Conservation (phyloP, 2,888 invertebrate species). For the Geophilus truncorum region DNA sequence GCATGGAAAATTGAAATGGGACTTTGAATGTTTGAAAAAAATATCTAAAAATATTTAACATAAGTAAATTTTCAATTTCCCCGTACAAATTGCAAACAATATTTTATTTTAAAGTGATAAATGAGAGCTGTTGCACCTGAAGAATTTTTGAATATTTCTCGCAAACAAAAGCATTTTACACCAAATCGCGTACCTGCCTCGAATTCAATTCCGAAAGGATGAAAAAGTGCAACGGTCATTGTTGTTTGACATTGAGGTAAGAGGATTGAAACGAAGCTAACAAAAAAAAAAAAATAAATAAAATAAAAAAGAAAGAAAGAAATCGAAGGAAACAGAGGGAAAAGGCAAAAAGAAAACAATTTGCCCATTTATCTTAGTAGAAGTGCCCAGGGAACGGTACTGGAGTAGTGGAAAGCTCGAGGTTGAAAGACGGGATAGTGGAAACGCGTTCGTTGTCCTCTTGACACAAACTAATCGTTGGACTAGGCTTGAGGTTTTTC, state of each 20-base stretch:
- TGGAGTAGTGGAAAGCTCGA: neutral
- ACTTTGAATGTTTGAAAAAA: no score
- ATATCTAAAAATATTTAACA: no score
- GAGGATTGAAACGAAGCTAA: slow-evolving; percentile 5
- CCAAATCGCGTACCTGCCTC: slow-evolving; percentile 7
- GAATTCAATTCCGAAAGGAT: slow-evolving; percentile 12
- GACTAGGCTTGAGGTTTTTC: slow-evolving; percentile 1
- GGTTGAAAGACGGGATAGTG: neutral
- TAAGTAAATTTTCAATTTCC: neutral
- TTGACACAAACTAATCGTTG: slow-evolving; percentile 27
- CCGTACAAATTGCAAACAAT: no score
- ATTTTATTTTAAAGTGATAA: neutral
- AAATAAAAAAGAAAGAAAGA: neutral
- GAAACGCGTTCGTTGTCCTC: slow-evolving; percentile 23
- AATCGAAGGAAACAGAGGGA: neutral
- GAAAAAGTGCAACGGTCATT: slow-evolving; percentile 12
- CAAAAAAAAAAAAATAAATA: neutral
- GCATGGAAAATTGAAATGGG: no score
- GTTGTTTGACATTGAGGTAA: slow-evolving; percentile 17
- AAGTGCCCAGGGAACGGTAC: neutral
- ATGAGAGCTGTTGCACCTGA: neutral
- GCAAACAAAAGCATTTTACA: neutral
- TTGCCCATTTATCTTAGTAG: slow-evolving; percentile 18
- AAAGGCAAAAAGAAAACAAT: slow-evolving; percentile 22
- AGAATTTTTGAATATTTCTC: neutral